Evolutionary conservation across 2,888 invertebrate species (phyloP).

Genomic region (Stenodema calcarata): DNA sequence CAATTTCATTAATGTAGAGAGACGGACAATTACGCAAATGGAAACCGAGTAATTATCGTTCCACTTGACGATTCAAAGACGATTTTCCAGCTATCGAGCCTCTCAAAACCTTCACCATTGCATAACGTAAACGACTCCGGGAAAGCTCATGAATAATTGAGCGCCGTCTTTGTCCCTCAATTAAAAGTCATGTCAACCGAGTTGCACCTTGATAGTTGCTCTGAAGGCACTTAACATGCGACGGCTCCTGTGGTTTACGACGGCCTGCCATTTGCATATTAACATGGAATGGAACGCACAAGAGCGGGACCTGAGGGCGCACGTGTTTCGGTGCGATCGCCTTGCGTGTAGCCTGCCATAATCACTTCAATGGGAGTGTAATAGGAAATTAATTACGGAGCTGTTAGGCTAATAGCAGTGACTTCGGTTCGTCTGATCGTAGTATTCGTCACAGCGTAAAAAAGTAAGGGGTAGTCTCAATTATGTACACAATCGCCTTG

Average conservation of each 20-base stretch:
- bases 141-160: constrained; percentile 9
- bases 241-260: not conserved
- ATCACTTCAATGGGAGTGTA: constrained; percentile 32
- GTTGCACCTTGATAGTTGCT: constrained; percentile 18
- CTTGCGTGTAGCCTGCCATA: not conserved
- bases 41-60: not conserved
- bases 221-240: not conserved
- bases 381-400: constrained; percentile 31
- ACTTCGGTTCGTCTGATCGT: not conserved
- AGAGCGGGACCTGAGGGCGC: not conserved
- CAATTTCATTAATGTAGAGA: no score
- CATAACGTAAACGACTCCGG: not conserved
- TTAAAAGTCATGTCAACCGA: constrained; percentile 17
- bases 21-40: not conserved
- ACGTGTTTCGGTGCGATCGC: not conserved
- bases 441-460: not conserved
- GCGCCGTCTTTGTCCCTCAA: constrained; percentile 1
- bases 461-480: no score
- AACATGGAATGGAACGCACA: constrained; percentile 5
- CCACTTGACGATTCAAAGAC: not conserved
- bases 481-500: no score
- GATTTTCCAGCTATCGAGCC: not conserved
- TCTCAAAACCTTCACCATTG: not conserved
- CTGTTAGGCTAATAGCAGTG: not conserved
- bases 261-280: constrained; percentile 9